These are phyloP conservation scores for Heliconius cydno DNA, from an alignment of 2,888 invertebrate species.

Conservation along the genomic window DNA sequence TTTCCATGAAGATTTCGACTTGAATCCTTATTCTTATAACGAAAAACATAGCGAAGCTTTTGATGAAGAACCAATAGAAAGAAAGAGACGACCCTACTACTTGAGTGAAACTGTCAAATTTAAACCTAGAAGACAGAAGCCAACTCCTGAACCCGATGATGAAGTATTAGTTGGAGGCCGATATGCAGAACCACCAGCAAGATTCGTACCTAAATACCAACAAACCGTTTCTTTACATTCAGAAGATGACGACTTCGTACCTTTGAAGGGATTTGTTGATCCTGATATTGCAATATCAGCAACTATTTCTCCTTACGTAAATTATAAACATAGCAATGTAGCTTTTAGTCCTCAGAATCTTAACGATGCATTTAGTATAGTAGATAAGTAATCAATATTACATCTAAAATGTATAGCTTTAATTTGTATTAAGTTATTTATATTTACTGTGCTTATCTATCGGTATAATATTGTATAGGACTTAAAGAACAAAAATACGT, in stretches of 20 bases:
- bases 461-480: conserved; percentile 21
- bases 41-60: conserved; percentile 50
- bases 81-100: conserved; percentile 54
- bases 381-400: conserved; percentile 56
- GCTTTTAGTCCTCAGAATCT: conserved; percentile 78
- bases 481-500: neutral
- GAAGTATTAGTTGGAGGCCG: conserved; percentile 48
- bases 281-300: conserved; percentile 58
- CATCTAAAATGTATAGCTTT: conserved; percentile 11
- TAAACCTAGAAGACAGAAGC: conserved; percentile 56
- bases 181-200: conserved; percentile 69
- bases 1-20: conserved; percentile 52
- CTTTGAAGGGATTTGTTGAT: conserved; percentile 54
- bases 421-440: conserved; percentile 11
- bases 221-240: conserved; percentile 48
- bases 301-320: conserved; percentile 69
- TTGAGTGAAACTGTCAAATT: conserved; percentile 51
- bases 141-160: conserved; percentile 50
- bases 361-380: conserved; percentile 78
- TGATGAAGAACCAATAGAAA: conserved; percentile 51
- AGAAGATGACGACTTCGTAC: conserved; percentile 56
- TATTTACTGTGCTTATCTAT: conserved; percentile 18
- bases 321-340: conserved; percentile 76
- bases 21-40: conserved; percentile 54
- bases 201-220: conserved; percentile 58